Conservation (phyloP, 1,140 invertebrate genomes). For the Ostrea edulis region DNA sequence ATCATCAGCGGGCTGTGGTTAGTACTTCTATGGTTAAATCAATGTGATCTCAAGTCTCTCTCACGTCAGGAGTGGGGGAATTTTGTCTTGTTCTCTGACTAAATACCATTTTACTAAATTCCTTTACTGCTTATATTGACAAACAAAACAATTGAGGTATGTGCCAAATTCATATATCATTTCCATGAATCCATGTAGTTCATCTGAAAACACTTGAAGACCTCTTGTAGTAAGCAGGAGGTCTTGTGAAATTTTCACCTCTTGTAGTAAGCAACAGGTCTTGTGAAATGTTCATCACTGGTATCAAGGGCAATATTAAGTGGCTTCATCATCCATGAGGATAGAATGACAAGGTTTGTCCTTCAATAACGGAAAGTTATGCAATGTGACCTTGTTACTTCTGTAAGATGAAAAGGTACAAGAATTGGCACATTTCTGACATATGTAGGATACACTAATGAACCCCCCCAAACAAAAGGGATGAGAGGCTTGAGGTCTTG, state of each 20-base stretch:
- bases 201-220: slow-evolving; percentile 11
- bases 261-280: background rate
- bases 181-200: background rate
- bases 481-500: background rate
- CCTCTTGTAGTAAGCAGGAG: background rate
- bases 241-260: slow-evolving; percentile 9
- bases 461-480: background rate
- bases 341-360: background rate
- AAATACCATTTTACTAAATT: slow-evolving; percentile 19
- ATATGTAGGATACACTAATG: background rate
- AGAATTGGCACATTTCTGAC: background rate
- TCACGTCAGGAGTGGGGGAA: background rate
- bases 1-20: background rate
- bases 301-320: slow-evolving; percentile 4
- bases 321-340: background rate
- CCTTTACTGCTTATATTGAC: background rate
- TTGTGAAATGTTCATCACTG: background rate
- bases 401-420: background rate
- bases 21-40: background rate
- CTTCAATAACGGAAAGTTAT: background rate
- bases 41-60: background rate
- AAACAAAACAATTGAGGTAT: slow-evolving; percentile 35
- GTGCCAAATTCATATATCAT: slow-evolving; percentile 15
- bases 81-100: background rate
- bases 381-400: slow-evolving; percentile 1